Evolutionary conservation across 2,888 invertebrate species (phyloP), one percentile per base, ranked within the genome.

Genomic region (Tuta absoluta): DNA sequence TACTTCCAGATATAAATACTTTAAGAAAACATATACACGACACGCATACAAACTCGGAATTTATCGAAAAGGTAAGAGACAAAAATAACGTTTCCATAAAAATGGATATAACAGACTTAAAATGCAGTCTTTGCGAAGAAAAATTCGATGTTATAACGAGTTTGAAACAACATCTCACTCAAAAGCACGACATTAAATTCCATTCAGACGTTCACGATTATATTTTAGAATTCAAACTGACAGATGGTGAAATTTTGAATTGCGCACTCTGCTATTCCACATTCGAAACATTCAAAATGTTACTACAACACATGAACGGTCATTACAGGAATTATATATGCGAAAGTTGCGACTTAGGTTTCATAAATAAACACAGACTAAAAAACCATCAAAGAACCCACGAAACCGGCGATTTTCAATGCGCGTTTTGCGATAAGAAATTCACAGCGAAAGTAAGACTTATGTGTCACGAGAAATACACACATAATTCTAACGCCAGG

Each of bases 311-410:
- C 17, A 90, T 91, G 90, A 90, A 90, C 33, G 82, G 86, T 0
- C 91, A 90, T 70, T 90, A 89, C 61, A 79, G 89, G 23, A 89
- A 90, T 62, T 89, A 80, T 65, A 78, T 90, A 0, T 91, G 91
- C 37, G 87, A 87, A 0, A 79, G 82, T 0, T 91, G 91, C 61
- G 88, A 89, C 65, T 67, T 85, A 68, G 90, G 90, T 0, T 91
- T 87, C 64, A 83, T 89, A 21, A 90, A 89, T 37, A 84, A 83
- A 41, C 87, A 88, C 56, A 77, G 87, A 12, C 67, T 90, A 33
- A 83, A 78, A 38, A 86, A 83, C 48, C 91, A 91, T 37, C 81
- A 85, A 19, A 72, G 87, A 0, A 89, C 85, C 0, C 89, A 89
- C 48, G 87, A 90, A 0, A 64, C 82, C 0, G 89, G 89, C 0